These are phyloP conservation scores for Trichonephila clavipes DNA, from an alignment of 1,140 invertebrate species.

Conservation along the genomic window DNA sequence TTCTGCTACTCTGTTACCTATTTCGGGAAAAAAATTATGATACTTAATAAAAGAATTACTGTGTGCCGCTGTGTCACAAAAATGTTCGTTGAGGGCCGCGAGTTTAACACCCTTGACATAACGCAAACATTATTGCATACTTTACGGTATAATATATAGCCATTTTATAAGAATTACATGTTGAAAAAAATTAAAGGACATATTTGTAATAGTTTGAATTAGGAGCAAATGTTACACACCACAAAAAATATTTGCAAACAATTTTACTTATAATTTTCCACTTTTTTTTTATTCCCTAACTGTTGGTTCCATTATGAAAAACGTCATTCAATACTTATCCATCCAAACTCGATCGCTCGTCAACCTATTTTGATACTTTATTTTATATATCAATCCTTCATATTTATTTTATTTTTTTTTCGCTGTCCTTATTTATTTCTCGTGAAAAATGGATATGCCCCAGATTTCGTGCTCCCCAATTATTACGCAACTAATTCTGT, in stretches of 20 bases:
- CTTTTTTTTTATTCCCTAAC: background rate
- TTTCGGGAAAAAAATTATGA: too few species aligned
- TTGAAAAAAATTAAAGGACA: too few species aligned
- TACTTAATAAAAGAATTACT: too few species aligned
- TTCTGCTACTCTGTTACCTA: too few species aligned
- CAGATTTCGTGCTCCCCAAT: slow-evolving; percentile 40
- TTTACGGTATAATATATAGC: too few species aligned
- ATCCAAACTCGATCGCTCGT: slow-evolving; percentile 32
- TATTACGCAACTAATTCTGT: slow-evolving; percentile 29
- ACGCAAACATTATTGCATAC: too few species aligned
- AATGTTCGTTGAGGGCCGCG: too few species aligned
- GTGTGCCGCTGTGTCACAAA: too few species aligned
- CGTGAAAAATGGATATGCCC: slow-evolving; percentile 47
- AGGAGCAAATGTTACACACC: too few species aligned
- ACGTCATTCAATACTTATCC: slow-evolving; percentile 8
- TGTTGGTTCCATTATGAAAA: background rate
- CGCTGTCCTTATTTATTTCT: slow-evolving; percentile 36
- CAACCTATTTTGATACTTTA: slow-evolving; percentile 35
- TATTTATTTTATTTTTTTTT: slow-evolving; percentile 25
- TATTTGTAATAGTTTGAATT: too few species aligned
- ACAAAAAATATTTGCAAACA: background rate
- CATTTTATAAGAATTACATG: too few species aligned
- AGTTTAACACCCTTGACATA: too few species aligned
- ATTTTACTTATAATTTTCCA: background rate
- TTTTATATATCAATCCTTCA: slow-evolving; percentile 32